These are phyloP conservation scores for Sakesphorus luctuosus DNA, from an alignment of 2,113 vertebrate genomes.

Conservation along the genomic window DNA sequence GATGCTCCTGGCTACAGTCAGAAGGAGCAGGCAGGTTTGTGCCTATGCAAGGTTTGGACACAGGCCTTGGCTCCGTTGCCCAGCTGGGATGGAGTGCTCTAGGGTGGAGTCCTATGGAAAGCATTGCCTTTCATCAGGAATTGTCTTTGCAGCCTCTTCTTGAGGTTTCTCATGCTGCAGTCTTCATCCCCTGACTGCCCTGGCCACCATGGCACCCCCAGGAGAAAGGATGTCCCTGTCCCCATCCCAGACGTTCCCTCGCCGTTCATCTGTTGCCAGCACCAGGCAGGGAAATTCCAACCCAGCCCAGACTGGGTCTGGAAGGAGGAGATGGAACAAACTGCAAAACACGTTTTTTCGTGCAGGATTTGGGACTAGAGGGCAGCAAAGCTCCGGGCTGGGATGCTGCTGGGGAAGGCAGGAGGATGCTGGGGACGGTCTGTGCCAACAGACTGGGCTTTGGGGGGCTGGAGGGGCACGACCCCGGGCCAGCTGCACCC, in stretches of 20 bases:
- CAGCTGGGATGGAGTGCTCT: rapidly evolving
- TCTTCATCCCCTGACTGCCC: not conserved
- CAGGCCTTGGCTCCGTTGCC: not conserved
- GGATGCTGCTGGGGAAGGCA: not conserved
- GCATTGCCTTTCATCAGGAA: not conserved
- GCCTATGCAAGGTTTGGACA: not conserved
- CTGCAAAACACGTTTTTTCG: not conserved
- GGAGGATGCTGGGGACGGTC: not conserved
- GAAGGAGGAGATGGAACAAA: not conserved
- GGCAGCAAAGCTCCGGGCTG: conserved; percentile 55
- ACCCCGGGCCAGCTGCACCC: rapidly evolving
- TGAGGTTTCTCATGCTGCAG: not conserved
- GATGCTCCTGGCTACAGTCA: not conserved
- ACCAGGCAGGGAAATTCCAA: not conserved
- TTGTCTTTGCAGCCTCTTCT: not conserved
- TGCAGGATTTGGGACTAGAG: conserved; percentile 17
- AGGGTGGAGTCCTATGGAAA: not conserved
- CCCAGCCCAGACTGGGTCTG: not conserved
- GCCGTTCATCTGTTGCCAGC: not conserved
- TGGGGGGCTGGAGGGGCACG: not conserved
- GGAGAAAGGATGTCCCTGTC: not conserved
- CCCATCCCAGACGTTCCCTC: not conserved
- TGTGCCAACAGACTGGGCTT: rapidly evolving
- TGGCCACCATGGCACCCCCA: rapidly evolving
- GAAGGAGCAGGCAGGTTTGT: not conserved